Base-by-base conservation (phyloP, 2,888 invertebrate species). In the Cephus pulcher region DNA sequence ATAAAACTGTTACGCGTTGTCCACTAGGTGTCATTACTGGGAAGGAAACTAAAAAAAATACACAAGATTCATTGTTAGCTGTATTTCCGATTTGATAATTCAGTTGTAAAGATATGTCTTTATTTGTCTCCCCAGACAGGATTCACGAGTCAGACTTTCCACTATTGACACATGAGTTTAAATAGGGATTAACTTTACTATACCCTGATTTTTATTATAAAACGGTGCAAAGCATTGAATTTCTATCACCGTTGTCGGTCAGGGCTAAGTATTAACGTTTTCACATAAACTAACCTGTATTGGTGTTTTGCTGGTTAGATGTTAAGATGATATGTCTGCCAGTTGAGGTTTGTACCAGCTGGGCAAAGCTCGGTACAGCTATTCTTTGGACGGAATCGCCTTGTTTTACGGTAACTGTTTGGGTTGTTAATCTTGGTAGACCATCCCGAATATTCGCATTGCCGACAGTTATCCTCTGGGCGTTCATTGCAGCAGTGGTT, bases 251-350 rank as follows among this genome's bases (percentile, higher is more conserved):
- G 83, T 74, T 81, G 83, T 83, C 83, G 84, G 82, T 77, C 80
- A 81, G 83, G 84, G 84, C 33, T 34, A 30, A 56, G 74, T 30
- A 15, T 37, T 33, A 32, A 12, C 23, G 69, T 76, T 32, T 35
- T 37, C 12, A 56, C 9, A 56, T 56, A 23, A 71, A 82, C 87
- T 82, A 82, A 90, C 90, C 87, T 82, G 90, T 87, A 80, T 90
- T 91, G 80, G 91, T 88, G 79, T 86, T 90, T 83, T 91, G 90
- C 80, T 90, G 91, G 84, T 86, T 90, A 2, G 95, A 93, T 4
- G 95, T 94, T 75, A 95, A 89, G 80, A 95, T 92, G 84, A 95
- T 93, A 90, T 95, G 96, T 86, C 95, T 94, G 12, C 96, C 96
- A 76, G 94, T 93, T 34, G 95, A 93, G 11, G 95, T 95, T 89